Base-by-base conservation (phyloP, 2,888 invertebrate species). In the Tiliacea aurago region DNA sequence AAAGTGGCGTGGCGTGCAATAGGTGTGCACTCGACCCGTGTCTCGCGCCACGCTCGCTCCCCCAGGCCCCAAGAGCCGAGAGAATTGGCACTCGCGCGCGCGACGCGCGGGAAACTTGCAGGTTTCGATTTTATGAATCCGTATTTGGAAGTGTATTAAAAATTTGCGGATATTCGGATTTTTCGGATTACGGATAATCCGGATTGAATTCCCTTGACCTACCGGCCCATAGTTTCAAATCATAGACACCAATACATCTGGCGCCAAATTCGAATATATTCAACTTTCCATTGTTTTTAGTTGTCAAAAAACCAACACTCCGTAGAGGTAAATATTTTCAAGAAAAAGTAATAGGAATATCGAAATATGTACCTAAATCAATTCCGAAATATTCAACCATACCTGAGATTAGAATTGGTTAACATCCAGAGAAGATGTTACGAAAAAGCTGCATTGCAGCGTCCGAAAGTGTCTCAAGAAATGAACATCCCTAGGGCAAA, bases 351-450 rank as follows among this genome's bases (percentile, higher is more conserved):
- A 23, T 58, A 70, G 70, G 66, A 68, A 47, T 61, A 65, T 20
- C 6, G 43, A 61, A 73, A 76, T 83, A 93, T 94, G 93, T 86
- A 92, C 71, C 81, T 92, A 85, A 91, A 90, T 90, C 90, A 89
- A 80, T 81, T 92, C 73, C 88, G 90, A 80, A 78, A 80, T 77
- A 78, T 88, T 70, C 84, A 78, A 58, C 80, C 76, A 10, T 75
- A 76, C 63, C 64, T 85, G 58, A 88, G 86, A 78, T 83, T 85
- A 49, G 79, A 86, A 55, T 80, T 88, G 80, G 61, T 80, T 51
- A 83, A 76, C 66, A 83, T 76, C 70, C 89, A 88, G 47, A 87
- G 75, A 70, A 89, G 89, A 81, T 86, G 84, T 69, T 88, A 87
- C 53, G 81, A 85, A 67, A 84, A 82, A 73, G 65, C 77, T 63